Evolutionary conservation across 2,888 invertebrate species (phyloP), one percentile per base, ranked within the genome.

Genomic region (Venustoraphidia nigricollis): DNA sequence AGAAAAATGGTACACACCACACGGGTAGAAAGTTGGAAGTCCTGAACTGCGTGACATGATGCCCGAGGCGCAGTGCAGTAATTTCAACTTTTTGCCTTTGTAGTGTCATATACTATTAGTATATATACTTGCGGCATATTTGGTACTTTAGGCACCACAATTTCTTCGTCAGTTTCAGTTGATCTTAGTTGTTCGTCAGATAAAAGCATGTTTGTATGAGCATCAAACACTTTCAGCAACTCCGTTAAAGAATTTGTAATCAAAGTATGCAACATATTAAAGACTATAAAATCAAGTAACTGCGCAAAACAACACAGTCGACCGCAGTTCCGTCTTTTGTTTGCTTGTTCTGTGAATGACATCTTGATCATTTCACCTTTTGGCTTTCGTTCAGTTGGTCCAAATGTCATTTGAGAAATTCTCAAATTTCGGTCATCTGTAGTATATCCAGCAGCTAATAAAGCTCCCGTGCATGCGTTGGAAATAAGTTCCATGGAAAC

Each of bases 271-370:
- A 85, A 65, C 72, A 83, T 75, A 55, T 76, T 77, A 53, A 79
- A 75, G 41, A 79, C 74, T 70, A 84, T 76, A 59, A 83, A 83
- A 59, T 88, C 88, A 13, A 75, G 70, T 47, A 80, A 64, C 53
- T 77, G 83, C 46, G 87, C 75, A 54, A 82, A 86, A 59, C 85
- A 86, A 58, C 10, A 79, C 2, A 92, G 70, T 52, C 87, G 70
- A 60, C 78, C 77, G 60, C 90, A 91, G 61, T 84, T 85, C 55
- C 81, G 78, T 53, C 86, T 75, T 60, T 92, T 92, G 57, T 81
- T 81, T 0, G 87, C 86, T 59, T 90, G 88, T 59, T 91, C 87
- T 44, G 88, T 88, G 61, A 89, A 92, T 4, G 87, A 84, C 77
- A 88, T 84, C 54, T 84, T 84, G 14, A 77, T 75, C 0, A 50